Evolutionary conservation across 2,113 vertebrate species (phyloP).

Genomic region (Petrocephalus microphthalmus): DNA sequence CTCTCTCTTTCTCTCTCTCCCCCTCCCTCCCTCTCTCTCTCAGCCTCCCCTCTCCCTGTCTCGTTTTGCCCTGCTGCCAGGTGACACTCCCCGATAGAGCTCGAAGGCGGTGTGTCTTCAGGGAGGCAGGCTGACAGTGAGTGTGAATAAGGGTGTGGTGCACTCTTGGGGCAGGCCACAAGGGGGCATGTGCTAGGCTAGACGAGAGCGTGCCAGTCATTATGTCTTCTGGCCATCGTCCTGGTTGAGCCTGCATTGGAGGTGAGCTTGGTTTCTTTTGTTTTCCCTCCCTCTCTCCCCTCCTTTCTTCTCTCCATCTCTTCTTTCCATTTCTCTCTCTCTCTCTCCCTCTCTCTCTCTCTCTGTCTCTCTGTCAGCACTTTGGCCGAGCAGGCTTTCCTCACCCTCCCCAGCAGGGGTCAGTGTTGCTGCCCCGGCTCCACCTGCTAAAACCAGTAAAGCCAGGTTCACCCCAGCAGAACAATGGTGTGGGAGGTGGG

Average conservation of each 20-base stretch:
- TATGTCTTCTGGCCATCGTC: not conserved
- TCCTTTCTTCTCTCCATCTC: not conserved
- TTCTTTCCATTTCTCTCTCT: not conserved
- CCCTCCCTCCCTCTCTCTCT: not conserved
- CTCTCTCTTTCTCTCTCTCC: not conserved
- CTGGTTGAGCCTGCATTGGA: not conserved
- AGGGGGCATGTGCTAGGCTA: not conserved
- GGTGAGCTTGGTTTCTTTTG: not conserved
- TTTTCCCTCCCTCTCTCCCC: not conserved
- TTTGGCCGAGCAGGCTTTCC: not conserved
- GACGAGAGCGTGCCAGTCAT: not conserved
- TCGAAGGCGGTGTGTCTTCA: not conserved
- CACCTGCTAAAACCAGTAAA: slow-evolving; percentile 64
- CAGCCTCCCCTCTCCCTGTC: not conserved
- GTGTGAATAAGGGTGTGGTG: not conserved
- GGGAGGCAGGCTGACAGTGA: not conserved
- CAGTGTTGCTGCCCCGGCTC: slow-evolving; percentile 60
- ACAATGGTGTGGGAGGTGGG: not conserved
- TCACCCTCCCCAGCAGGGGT: slow-evolving; percentile 51
- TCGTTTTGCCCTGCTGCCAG: not conserved
- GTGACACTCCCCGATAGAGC: not conserved
- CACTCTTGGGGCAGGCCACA: not conserved
- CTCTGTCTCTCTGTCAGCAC: not conserved
- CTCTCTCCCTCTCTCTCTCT: too few species aligned
- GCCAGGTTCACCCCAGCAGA: slow-evolving; percentile 29